Conservation (phyloP, 1,140 invertebrate genomes). For the Aphelenchoides avenae region DNA sequence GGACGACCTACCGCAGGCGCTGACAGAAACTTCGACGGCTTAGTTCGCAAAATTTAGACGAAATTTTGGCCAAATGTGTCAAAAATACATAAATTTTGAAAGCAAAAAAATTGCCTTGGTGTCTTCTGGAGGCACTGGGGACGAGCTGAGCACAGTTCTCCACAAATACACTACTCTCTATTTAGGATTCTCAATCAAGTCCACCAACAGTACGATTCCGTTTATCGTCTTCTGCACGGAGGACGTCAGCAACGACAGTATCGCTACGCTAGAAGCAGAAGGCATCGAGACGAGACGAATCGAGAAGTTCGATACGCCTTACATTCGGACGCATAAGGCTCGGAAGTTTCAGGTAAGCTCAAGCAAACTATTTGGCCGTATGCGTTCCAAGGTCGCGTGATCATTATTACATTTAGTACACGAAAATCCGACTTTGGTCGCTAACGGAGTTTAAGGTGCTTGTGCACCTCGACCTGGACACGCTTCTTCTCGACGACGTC, state of each 20-base stretch:
- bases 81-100: not conserved
- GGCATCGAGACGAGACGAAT: conserved; percentile 19
- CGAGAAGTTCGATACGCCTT: conserved; percentile 41
- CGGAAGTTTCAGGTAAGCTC: conserved; percentile 39
- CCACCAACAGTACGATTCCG: too few species aligned
- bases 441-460: conserved; percentile 34
- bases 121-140: not conserved
- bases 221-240: conserved; percentile 35
- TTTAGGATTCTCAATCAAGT: too few species aligned
- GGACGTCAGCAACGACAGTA: conserved; percentile 22
- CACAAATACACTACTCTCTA: conserved; percentile 3
- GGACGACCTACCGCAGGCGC: too few species aligned
- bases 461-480: conserved; percentile 42
- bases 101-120: conserved; percentile 4
- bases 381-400: too few species aligned
- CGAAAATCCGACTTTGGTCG: conserved; percentile 48
- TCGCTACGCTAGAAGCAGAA: conserved; percentile 13
- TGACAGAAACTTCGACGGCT: too few species aligned
- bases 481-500: conserved; percentile 27
- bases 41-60: too few species aligned
- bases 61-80: too few species aligned
- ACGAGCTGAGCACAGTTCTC: conserved; percentile 8
- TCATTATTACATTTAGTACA: conserved; percentile 36
- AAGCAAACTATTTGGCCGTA: not conserved
- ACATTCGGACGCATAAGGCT: conserved; percentile 23